Percentiles rank a stretch among this genome's conserved stretches.
Evolutionary conservation across 1,140 invertebrate genomes (phyloP).

Genomic region (Chironomus tepperi): DNA sequence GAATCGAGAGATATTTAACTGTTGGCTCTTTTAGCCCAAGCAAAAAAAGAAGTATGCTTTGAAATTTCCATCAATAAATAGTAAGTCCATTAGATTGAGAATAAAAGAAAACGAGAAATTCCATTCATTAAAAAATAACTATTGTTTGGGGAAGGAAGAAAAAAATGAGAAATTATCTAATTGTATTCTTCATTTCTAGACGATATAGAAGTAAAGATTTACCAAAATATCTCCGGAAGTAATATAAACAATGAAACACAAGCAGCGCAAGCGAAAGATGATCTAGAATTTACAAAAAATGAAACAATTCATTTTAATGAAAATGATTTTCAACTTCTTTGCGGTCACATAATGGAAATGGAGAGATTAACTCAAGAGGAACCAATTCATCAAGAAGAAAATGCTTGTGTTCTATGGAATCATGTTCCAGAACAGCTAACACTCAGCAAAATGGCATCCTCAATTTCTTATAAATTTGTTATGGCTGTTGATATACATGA

Average conservation of each 20-base stretch:
- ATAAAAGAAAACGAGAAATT: too few species aligned
- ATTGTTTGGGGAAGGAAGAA: background rate
- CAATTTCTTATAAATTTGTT: slow-evolving; percentile 42
- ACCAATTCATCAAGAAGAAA: slow-evolving; percentile 26
- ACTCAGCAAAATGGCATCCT: slow-evolving; percentile 38
- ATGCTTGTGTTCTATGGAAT: slow-evolving; percentile 42
- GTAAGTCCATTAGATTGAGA: too few species aligned
- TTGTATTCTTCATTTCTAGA: background rate
- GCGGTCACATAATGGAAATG: slow-evolving; percentile 39
- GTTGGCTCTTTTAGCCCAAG: too few species aligned
- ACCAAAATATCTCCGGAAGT: background rate
- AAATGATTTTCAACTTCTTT: slow-evolving; percentile 37
- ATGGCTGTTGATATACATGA: slow-evolving; percentile 45
- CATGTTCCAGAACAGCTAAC: slow-evolving; percentile 43
- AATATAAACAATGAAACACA: background rate
- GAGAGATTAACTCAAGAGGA: slow-evolving; percentile 43
- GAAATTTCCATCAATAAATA: too few species aligned
- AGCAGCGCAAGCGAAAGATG: background rate
- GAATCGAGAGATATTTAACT: too few species aligned
- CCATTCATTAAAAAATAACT: too few species aligned
- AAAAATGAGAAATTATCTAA: background rate
- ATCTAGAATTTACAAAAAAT: slow-evolving; percentile 17
- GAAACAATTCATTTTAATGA: slow-evolving; percentile 31
- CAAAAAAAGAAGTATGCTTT: too few species aligned
- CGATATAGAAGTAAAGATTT: background rate